phyloP scores from a whole-genome alignment of 1,140 invertebrate species.

The Microplitis mediator region DNA sequence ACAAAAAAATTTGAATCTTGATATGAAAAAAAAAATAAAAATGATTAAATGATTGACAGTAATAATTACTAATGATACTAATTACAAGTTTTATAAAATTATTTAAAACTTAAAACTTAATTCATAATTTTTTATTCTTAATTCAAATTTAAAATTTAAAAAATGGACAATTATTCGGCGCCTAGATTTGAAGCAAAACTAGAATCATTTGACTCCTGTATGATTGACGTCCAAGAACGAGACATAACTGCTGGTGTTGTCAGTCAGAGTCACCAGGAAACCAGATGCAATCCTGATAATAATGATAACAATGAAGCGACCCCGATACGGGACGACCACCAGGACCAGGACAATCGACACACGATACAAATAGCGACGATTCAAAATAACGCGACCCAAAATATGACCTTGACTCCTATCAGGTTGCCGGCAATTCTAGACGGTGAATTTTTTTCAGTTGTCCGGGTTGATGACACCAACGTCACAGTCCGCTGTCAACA shows the following conservation, averaged over 20 bases:
- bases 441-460: constrained; percentile 58
- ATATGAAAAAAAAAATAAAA: not conserved
- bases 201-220: constrained; percentile 56
- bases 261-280: constrained; percentile 33
- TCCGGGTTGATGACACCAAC: constrained; percentile 56
- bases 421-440: constrained; percentile 59
- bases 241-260: constrained; percentile 43
- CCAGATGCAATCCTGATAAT: constrained; percentile 20
- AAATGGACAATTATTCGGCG: constrained; percentile 53
- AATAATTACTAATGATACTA: not conserved
- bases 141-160: not conserved
- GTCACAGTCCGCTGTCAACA: constrained; percentile 57
- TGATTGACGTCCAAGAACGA: constrained; percentile 45
- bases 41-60: not conserved
- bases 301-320: constrained; percentile 45
- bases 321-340: not conserved
- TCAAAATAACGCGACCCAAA: constrained; percentile 46
- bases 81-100: too few relatives aligned
- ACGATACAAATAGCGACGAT: constrained; percentile 42
- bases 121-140: too few relatives aligned
- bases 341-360: constrained; percentile 25
- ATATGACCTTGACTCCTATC: constrained; percentile 53
- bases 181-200: constrained; percentile 55
- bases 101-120: too few relatives aligned
- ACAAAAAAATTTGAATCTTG: not conserved